Conservation (phyloP, 2,113 vertebrate species). For the Rhinolophus sinicus region DNA sequence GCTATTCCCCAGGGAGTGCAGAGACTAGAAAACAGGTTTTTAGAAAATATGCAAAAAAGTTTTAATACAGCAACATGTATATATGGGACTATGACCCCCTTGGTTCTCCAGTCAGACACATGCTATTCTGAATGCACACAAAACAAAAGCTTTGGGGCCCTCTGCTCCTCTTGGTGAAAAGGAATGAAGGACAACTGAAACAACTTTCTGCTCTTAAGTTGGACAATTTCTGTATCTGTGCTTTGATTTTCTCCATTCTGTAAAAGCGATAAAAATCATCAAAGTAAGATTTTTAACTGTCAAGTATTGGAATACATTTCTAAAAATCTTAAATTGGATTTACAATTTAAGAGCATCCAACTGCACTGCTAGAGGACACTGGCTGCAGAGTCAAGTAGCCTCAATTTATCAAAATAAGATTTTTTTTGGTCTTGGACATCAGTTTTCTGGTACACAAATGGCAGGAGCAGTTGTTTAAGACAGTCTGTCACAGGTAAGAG, state of each 20-base stretch:
- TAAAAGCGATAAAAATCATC: conserved; percentile 17
- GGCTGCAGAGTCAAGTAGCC: not conserved
- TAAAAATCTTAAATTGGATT: conserved; percentile 3
- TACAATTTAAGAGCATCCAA: not conserved
- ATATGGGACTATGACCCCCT: not conserved
- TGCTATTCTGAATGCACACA: conserved; percentile 20
- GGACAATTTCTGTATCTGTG: conserved; percentile 23
- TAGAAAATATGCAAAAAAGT: not conserved
- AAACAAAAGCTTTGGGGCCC: not conserved
- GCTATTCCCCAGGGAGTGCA: not conserved
- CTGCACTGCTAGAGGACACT: not conserved
- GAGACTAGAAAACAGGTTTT: not conserved
- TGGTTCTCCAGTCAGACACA: not conserved
- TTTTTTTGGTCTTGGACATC: not conserved
- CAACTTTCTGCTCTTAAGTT: not conserved
- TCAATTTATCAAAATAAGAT: not conserved
- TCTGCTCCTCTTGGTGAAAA: not conserved
- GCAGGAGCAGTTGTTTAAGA: conserved; percentile 20
- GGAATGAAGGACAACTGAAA: not conserved
- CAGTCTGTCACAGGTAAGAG: not conserved
- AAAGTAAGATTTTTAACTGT: conserved; percentile 10
- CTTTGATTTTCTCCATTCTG: not conserved
- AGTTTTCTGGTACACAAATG: not conserved
- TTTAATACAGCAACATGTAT: not conserved
- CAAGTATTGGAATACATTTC: not conserved